phyloP scores from a whole-genome alignment of 1,140 invertebrate species.

The Papilio machaon region DNA sequence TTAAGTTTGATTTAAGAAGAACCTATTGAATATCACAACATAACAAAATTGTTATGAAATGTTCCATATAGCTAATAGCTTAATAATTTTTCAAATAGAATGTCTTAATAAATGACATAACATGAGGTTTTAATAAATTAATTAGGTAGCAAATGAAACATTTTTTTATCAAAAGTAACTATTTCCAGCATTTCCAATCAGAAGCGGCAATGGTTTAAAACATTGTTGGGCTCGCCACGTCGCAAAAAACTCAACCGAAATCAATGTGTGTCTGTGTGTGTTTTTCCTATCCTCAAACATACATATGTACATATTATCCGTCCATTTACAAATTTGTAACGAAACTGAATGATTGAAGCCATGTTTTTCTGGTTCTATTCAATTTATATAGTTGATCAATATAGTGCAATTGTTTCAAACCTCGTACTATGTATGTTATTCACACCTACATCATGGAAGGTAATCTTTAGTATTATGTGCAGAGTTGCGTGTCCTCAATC shows the following conservation, averaged over 20 bases:
- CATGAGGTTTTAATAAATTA: background rate
- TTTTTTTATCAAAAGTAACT: background rate
- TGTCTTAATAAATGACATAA: background rate
- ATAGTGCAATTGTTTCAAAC: background rate
- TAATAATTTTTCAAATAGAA: no score
- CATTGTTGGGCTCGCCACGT: background rate
- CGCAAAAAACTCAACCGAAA: background rate
- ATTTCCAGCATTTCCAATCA: background rate
- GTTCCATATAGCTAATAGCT: no score
- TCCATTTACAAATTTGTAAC: background rate
- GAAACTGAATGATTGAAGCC: background rate
- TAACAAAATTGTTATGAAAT: no score
- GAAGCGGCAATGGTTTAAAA: background rate
- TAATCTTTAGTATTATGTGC: background rate
- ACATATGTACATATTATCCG: background rate
- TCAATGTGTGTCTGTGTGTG: background rate
- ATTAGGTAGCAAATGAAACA: background rate
- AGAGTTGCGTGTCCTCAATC: constrained; percentile 3
- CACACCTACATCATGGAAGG: background rate
- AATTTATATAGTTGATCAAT: background rate
- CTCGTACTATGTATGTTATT: background rate
- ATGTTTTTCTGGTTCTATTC: background rate
- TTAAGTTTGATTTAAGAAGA: background rate
- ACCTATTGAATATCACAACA: no score
- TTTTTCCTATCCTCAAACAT: background rate